Conservation (phyloP, 2,888 invertebrate genomes). For the Thymelicus sylvestris region DNA sequence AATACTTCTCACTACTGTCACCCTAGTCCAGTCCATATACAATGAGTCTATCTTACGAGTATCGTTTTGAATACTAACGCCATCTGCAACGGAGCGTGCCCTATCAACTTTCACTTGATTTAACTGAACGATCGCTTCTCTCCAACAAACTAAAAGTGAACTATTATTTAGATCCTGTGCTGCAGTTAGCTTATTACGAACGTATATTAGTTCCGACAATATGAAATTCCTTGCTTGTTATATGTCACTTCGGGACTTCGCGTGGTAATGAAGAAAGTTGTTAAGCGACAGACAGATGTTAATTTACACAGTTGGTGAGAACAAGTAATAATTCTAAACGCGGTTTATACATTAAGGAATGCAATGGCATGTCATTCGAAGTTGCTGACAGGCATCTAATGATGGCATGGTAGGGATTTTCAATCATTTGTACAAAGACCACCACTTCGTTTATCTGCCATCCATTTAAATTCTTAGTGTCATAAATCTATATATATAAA, state of each 20-base stretch:
- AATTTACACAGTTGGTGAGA: slow-evolving; percentile 19
- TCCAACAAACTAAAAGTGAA: slow-evolving; percentile 25
- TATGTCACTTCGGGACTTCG: slow-evolving; percentile 22
- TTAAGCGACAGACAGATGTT: slow-evolving; percentile 24
- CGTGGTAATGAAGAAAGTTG: slow-evolving; percentile 32
- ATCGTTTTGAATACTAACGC: slow-evolving; percentile 9
- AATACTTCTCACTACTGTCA: too few relatives aligned
- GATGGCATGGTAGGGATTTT: background rate
- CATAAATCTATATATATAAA: too few relatives aligned
- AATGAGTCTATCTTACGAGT: slow-evolving; percentile 7
- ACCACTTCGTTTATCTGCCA: too few relatives aligned
- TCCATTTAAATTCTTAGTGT: background rate
- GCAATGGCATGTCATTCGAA: slow-evolving; percentile 11
- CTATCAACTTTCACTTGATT: slow-evolving; percentile 29
- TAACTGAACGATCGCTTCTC: slow-evolving; percentile 21
- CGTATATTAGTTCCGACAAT: slow-evolving; percentile 46
- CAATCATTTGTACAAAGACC: too few relatives aligned
- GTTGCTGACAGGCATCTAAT: background rate
- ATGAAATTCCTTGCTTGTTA: slow-evolving; percentile 43
- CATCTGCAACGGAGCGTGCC: slow-evolving; percentile 13
- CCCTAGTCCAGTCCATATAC: too few relatives aligned
- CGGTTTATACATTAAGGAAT: slow-evolving; percentile 7
- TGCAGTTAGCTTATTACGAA: slow-evolving; percentile 43
- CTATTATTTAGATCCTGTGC: slow-evolving; percentile 39
- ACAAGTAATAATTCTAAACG: slow-evolving; percentile 15